Conservation (phyloP, 2,113 vertebrate species). For the Erpornis zantholeuca region DNA sequence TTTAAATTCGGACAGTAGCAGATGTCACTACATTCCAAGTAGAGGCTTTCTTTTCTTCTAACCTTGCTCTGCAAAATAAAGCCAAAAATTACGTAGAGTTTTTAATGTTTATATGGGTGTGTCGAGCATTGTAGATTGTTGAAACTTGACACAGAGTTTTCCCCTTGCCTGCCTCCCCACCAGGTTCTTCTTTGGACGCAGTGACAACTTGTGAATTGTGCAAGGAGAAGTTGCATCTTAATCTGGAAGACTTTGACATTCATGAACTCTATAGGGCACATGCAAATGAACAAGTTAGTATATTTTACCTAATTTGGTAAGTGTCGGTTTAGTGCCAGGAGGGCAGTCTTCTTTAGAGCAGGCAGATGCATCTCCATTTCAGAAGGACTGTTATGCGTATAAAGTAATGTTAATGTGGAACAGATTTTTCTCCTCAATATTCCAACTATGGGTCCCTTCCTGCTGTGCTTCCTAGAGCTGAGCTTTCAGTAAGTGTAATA, state of each 20-base stretch:
- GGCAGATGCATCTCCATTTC: background rate
- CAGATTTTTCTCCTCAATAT: background rate
- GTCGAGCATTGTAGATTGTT: background rate
- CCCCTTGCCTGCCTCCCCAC: background rate
- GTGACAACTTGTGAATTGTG: slow-evolving; percentile 96
- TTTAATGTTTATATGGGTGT: background rate
- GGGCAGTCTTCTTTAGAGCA: background rate
- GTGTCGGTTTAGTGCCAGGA: slow-evolving; percentile 66
- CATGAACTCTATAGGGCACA: slow-evolving; percentile 94
- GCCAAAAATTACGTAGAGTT: background rate
- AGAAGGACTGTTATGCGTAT: background rate
- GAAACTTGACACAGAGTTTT: background rate
- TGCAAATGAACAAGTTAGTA: slow-evolving; percentile 90
- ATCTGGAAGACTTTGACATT: slow-evolving; percentile 96
- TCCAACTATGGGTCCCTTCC: background rate
- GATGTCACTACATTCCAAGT: background rate
- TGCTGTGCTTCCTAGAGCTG: background rate
- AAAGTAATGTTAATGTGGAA: background rate
- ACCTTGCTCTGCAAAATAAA: background rate
- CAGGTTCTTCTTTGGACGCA: slow-evolving; percentile 90
- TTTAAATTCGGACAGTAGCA: background rate
- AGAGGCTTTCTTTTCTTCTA: background rate
- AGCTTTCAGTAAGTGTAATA: background rate
- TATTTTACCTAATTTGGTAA: slow-evolving; percentile 78
- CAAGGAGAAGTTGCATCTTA: slow-evolving; percentile 92